Evolutionary conservation across 2,113 vertebrate species (phyloP), one percentile per base, ranked within the genome.

Genomic region (Oostethus manadensis): DNA sequence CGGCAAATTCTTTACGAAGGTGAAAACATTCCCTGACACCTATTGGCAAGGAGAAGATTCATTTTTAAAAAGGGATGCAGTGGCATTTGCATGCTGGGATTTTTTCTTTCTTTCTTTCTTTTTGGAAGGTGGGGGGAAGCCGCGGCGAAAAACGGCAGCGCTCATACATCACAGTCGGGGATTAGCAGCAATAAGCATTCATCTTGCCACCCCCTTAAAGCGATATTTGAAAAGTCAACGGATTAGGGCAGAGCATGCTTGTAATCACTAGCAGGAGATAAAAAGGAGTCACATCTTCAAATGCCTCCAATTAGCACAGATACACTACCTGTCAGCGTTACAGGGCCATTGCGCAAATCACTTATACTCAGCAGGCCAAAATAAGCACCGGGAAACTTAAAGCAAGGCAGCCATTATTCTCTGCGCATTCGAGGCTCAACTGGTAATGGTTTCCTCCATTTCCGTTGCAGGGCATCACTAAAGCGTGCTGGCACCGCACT

Each of bases 131-230:
- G 18, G 64, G 84, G 82, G 74, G 87, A 76, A 72, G 57, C 22
- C 10, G 69, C 55, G 73, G 23, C 15, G 22, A 6, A 51, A 81
- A 86, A 83, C n/a, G 46, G 74, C 86, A 78, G 81, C 79, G 13
- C 78, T 87, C 75, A 51, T 94, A 91, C 92, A 93, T 94, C 91
- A 92, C 78, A 64, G 76, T 70, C 81, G 63, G 83, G 86, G 88
- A 94, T 93, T 94, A 93, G 86, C 82, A 80, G 82, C 87, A 88
- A 92, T 90, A 89, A 92, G 64, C 89, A 91, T 95, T 92, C 85
- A 91, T 94, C 92, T 89, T 91, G 88, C 90, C 86, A 89, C 85
- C 84, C 76, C 88, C 77, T 16, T 83, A 77, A 88, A 88, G 82
- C 58, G 64, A 78, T 83, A 83, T 79, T 82, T 71, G 69, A 55